Evolutionary conservation across 1,140 invertebrate genomes (phyloP), one percentile per base, ranked within the genome.

Genomic region (Heliconius congener): DNA sequence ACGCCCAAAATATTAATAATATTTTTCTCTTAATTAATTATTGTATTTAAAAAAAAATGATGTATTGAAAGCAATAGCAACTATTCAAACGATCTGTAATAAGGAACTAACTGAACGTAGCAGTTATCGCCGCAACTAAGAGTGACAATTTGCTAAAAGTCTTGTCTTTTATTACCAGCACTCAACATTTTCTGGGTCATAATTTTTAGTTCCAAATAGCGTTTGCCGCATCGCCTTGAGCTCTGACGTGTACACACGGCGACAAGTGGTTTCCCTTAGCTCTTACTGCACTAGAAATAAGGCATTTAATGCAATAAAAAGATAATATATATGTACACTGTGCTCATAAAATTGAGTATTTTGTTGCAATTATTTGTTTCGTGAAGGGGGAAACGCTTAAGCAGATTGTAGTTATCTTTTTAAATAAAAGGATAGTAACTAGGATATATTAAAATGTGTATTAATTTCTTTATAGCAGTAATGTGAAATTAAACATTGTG

Each of bases 181-280:
- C 80, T 82, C 42, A 71, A 77, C 81, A 83, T 86, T 88, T 87
- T 88, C 86, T 86, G 81, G 83, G 80, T 83, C 84, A 88, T 88
- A 86, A 88, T 89, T 87, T 87, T 81, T 80, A 83, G 83, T 84
- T 82, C 85, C 82, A 87, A 87, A 84, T 80, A 84, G 82, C 81
- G 86, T 86, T 87, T 78, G 82, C 81, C 81, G 83, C 82, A 86
- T 83, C 77, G 88, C 88, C 86, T 80, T 81, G 76, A 85, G 86
- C 81, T 73, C 60, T 85, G 76, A 66, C 76, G 77, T 79, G 78
- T 82, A 86, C 74, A 82, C 82, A 82, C 27, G 60, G 76, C 79
- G 57, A 77, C 76, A 30, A 30, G 57, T 18, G 19, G 23, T 19
- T 74, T 70, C 34, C 75, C 77, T 57, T 74, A 66, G 75, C 34